A percentile compares a stretch with the other conserved stretches of the same genome.
Evolutionary conservation across 2,113 vertebrate species (phyloP).

Genomic region (Sarotherodon lohbergeri): DNA sequence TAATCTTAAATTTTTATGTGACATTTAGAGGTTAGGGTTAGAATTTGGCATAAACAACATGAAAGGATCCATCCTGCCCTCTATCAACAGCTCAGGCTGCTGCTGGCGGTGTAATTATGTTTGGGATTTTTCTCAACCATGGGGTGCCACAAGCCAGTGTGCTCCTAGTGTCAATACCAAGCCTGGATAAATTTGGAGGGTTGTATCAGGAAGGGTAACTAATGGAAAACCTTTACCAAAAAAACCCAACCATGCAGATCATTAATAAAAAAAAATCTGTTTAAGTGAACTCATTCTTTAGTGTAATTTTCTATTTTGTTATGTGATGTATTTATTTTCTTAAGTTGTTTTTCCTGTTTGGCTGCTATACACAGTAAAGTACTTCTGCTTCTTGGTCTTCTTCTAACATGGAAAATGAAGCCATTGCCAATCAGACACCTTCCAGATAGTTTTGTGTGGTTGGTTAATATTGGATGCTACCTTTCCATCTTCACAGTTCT

Average conservation of each 20-base stretch:
- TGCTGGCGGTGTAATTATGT: background rate
- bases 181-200: background rate
- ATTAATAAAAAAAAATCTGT: background rate
- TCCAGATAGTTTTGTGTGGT: background rate
- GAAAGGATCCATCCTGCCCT: fast-evolving
- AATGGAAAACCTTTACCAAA: background rate
- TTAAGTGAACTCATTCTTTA: background rate
- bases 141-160: background rate
- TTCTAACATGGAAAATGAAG: too few relatives aligned
- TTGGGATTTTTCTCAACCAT: background rate
- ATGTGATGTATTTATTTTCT: background rate
- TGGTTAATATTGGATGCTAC: background rate
- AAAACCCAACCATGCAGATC: fast-evolving
- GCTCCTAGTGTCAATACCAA: background rate
- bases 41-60: background rate
- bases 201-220: background rate
- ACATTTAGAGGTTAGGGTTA: background rate
- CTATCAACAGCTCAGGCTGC: background rate
- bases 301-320: background rate
- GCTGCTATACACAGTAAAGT: background rate
- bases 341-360: fast-evolving
- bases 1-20: background rate
- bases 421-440: background rate
- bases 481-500: background rate
- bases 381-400: fast-evolving